These are phyloP conservation scores for Dynastes hyllus DNA, from an alignment of 2,888 invertebrate species.

Conservation along the genomic window DNA sequence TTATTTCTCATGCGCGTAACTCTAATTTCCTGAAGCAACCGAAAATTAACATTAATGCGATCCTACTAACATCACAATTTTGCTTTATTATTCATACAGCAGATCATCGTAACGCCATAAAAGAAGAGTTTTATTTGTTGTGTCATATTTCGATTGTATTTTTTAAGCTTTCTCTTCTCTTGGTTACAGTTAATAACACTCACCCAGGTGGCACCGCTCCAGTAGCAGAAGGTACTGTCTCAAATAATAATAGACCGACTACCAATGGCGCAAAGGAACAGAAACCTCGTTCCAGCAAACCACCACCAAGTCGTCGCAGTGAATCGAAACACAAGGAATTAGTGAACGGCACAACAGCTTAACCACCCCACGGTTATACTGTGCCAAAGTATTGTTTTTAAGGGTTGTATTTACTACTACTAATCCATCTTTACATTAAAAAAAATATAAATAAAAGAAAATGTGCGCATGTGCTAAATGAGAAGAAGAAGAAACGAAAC, in stretches of 20 bases:
- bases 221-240: conserved; percentile 51
- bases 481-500: conserved; percentile 27
- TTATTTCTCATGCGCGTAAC: too few species aligned
- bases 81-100: not conserved
- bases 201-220: conserved; percentile 46
- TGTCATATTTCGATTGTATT: not conserved
- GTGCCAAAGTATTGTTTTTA: conserved; percentile 58
- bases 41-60: not conserved
- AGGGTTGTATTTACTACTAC: conserved; percentile 58
- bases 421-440: conserved; percentile 33
- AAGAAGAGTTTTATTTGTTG: not conserved
- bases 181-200: conserved; percentile 52
- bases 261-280: conserved; percentile 64
- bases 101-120: not conserved
- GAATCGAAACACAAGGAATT: conserved; percentile 75
- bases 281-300: conserved; percentile 64
- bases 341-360: conserved; percentile 79
- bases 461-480: conserved; percentile 36
- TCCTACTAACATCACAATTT: conserved; percentile 12
- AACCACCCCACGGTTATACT: conserved; percentile 47
- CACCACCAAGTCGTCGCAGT: conserved; percentile 66
- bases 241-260: conserved; percentile 54
- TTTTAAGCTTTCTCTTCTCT: not conserved
- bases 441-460: conserved; percentile 20
- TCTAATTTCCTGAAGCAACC: not conserved